phyloP scores from a whole-genome alignment of 2,797 vertebrate species.

The Hephaestus fuliginosus region DNA sequence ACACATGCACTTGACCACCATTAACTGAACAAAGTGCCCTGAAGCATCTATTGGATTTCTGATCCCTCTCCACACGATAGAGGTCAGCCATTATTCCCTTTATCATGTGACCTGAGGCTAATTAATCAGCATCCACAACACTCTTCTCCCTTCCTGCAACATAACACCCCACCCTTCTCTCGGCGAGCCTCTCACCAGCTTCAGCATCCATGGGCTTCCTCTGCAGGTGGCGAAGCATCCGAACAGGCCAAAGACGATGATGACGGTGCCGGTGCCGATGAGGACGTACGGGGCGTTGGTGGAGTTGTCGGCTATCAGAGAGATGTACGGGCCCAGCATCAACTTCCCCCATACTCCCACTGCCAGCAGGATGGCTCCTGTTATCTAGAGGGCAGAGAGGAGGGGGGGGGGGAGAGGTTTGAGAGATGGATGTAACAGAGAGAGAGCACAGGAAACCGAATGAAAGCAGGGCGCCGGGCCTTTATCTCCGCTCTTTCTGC shows the following conservation, averaged over 20 bases:
- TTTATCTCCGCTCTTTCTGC: constrained; percentile 61
- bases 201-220: constrained; percentile 99
- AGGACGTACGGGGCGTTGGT: constrained; percentile 99
- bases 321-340: constrained; percentile 97
- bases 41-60: constrained; percentile 52
- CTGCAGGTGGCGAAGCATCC: constrained; percentile 99
- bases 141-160: constrained; percentile 20
- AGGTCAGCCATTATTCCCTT: constrained; percentile 67
- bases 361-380: constrained; percentile 95
- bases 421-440: constrained; percentile 25
- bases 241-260: constrained; percentile 98
- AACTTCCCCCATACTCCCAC: constrained; percentile 99
- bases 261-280: constrained; percentile 96
- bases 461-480: constrained; percentile 51
- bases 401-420: background rate
- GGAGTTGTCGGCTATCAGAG: constrained; percentile 98
- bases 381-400: constrained; percentile 88
- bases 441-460: constrained; percentile 45
- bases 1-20: constrained; percentile 42
- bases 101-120: constrained; percentile 61
- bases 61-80: constrained; percentile 49
- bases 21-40: constrained; percentile 52
- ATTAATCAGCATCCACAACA: constrained; percentile 55
- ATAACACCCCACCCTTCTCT: background rate
- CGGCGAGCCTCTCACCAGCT: constrained; percentile 89